Evolutionary conservation across 2,888 invertebrate species (phyloP).

Genomic region (Watsonalla binaria): DNA sequence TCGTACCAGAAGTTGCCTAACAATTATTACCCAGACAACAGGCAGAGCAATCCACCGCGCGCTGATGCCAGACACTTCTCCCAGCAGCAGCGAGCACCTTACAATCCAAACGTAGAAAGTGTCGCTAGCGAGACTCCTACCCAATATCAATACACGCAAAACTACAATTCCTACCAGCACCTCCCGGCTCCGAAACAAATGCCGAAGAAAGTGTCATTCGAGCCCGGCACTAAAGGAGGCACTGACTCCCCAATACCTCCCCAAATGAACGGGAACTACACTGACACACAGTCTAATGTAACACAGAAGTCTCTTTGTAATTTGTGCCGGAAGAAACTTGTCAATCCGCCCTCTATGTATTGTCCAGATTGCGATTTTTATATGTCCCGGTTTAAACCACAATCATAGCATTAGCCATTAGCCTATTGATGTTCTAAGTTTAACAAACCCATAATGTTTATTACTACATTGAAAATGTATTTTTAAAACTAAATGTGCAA

Average conservation of each 20-base stretch:
- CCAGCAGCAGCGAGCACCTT: conserved; percentile 57
- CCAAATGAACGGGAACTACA: conserved; percentile 53
- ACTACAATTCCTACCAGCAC: conserved; percentile 81
- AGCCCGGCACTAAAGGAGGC: conserved; percentile 84
- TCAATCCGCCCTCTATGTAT: conserved; percentile 87
- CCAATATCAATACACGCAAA: conserved; percentile 58
- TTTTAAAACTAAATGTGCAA: conserved; percentile 3
- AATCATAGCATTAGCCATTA: conserved; percentile 56
- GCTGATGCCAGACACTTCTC: conserved; percentile 52
- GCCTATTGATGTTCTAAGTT: conserved; percentile 7
- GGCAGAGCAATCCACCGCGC: conserved; percentile 34
- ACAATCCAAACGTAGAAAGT: conserved; percentile 54
- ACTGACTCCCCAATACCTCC: conserved; percentile 70
- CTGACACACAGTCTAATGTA: conserved; percentile 42
- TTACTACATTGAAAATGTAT: conserved; percentile 2
- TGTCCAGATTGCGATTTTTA: conserved; percentile 96
- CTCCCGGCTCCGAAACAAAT: conserved; percentile 80
- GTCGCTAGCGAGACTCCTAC: conserved; percentile 37
- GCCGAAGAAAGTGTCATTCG: conserved; percentile 86
- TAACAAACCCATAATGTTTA: conserved; percentile 19
- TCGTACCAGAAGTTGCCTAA: conserved; percentile 62
- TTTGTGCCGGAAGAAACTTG: conserved; percentile 91
- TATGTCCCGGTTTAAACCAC: conserved; percentile 89
- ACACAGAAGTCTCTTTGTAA: conserved; percentile 85
- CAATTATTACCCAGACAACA: conserved; percentile 55